Conservation (phyloP, 2,888 invertebrate genomes). For the Dilophus febrilis region DNA sequence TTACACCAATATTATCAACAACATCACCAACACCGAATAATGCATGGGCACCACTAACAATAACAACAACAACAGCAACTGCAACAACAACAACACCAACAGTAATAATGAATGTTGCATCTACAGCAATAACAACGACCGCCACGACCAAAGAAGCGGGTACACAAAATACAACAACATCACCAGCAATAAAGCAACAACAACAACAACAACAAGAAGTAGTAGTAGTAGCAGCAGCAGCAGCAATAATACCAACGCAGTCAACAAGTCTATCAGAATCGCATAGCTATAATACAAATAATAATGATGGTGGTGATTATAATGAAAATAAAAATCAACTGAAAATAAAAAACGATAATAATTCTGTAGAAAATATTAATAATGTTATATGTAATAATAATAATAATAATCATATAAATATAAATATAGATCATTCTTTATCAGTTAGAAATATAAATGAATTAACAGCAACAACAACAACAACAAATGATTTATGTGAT, state of each 20-base stretch:
- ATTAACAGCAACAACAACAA: too few relatives aligned
- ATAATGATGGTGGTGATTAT: neutral
- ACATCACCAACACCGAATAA: constrained; percentile 10
- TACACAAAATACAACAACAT: constrained; percentile 1
- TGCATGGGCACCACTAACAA: constrained; percentile 9
- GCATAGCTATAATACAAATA: neutral
- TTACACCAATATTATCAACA: neutral
- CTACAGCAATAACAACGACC: neutral
- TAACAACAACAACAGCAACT: constrained; percentile 16
- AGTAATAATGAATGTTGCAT: neutral
- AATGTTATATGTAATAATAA: neutral
- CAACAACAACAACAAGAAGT: constrained; percentile 10
- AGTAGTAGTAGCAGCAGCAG: constrained; percentile 1
- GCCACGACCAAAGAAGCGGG: neutral
- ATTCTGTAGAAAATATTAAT: too few relatives aligned
- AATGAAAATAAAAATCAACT: too few relatives aligned
- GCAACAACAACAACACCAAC: too few relatives aligned
- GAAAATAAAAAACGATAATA: too few relatives aligned
- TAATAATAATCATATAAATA: neutral
- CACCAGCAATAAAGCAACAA: constrained; percentile 14
- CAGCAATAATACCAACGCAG: neutral
- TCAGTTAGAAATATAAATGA: too few relatives aligned
- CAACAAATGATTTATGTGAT: too few relatives aligned
- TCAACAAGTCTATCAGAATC: constrained; percentile 9
- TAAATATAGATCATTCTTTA: neutral